Conservation (phyloP, 2,113 vertebrate genomes). For the Ahaetulla prasina region DNA sequence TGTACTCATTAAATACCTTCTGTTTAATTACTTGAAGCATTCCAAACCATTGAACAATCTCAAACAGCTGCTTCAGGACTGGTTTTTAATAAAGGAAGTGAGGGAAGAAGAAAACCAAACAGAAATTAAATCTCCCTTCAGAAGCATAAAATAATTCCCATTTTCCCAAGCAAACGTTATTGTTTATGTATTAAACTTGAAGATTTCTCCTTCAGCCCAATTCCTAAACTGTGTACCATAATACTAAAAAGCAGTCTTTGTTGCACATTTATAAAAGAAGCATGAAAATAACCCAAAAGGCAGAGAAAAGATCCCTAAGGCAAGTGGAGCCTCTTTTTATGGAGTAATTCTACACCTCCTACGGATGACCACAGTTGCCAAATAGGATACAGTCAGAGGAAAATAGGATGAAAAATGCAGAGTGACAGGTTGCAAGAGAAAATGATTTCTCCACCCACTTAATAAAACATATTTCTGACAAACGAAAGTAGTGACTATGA, state of each 20-base stretch:
- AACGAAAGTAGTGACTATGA: background rate
- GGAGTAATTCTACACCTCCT: background rate
- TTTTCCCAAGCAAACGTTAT: background rate
- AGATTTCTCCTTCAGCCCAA: background rate
- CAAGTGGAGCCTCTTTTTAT: background rate
- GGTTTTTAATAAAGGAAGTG: background rate
- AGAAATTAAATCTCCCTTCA: constrained; percentile 15
- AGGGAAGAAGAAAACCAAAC: background rate
- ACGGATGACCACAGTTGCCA: background rate
- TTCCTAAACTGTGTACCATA: background rate
- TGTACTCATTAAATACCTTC: constrained; percentile 25
- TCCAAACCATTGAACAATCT: constrained; percentile 57
- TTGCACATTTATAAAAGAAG: background rate
- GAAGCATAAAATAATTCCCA: background rate
- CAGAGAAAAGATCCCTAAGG: background rate
- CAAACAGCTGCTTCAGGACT: constrained; percentile 49
- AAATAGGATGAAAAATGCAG: background rate
- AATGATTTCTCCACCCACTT: background rate
- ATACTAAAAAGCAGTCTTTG: background rate
- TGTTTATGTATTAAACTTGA: background rate
- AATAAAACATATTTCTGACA: background rate
- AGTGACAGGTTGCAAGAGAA: background rate
- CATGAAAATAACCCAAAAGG: background rate
- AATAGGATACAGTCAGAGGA: background rate
- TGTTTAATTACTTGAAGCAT: constrained; percentile 53